Evolutionary conservation across 2,888 invertebrate species (phyloP).

Genomic region (Galerucella calmariensis): DNA sequence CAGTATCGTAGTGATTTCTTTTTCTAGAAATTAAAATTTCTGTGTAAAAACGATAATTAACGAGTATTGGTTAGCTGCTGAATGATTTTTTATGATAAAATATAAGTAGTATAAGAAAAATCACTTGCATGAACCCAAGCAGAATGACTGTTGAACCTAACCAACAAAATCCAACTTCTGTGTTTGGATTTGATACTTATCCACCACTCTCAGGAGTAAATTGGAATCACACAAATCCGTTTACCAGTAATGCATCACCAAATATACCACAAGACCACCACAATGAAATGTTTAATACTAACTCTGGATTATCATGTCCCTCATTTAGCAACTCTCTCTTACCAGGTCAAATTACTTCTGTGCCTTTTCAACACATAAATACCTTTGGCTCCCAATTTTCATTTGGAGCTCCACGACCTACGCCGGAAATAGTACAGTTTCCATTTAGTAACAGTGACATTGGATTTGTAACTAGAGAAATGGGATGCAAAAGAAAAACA

Average conservation of each 20-base stretch:
- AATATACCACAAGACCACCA: constrained; percentile 1
- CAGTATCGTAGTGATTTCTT: not conserved
- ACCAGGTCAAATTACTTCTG: constrained; percentile 3
- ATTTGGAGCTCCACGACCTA: constrained; percentile 44
- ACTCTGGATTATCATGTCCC: constrained; percentile 4
- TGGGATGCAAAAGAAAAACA: constrained; percentile 59
- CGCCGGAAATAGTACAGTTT: constrained; percentile 52
- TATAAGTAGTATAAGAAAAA: constrained; percentile 11
- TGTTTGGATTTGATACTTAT: constrained; percentile 58
- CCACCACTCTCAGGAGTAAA: constrained; percentile 48
- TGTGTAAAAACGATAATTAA: not conserved
- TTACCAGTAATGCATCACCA: constrained; percentile 25
- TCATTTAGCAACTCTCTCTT: constrained; percentile 1
- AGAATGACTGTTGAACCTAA: constrained; percentile 60
- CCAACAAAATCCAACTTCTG: constrained; percentile 56
- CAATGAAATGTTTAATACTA: constrained; percentile 8
- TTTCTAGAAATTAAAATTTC: not conserved
- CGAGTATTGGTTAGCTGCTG: not conserved
- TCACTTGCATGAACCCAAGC: constrained; percentile 50
- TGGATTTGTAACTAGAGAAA: constrained; percentile 37
- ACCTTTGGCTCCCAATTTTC: constrained; percentile 40
- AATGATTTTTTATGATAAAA: not conserved
- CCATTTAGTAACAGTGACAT: constrained; percentile 48
- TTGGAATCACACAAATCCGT: constrained; percentile 47
- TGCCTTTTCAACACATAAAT: not conserved